Evolutionary conservation across 2,888 invertebrate species (phyloP).

Genomic region (Gandaritis pyraliata): DNA sequence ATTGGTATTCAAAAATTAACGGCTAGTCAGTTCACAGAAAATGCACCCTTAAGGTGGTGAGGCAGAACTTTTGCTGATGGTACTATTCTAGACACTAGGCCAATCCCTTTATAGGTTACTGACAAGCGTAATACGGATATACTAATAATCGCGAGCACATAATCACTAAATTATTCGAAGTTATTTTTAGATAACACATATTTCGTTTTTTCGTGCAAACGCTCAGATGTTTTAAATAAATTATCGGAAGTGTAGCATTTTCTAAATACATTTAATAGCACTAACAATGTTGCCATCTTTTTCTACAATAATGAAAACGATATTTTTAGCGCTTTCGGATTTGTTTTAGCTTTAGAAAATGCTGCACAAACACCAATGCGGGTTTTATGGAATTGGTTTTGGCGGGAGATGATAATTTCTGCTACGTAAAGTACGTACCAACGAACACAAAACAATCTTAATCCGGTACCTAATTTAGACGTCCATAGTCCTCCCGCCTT

Average conservation of each 20-base stretch:
- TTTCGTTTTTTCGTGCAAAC: conserved; percentile 18
- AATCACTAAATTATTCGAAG: conserved; percentile 6
- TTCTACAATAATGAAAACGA: neutral
- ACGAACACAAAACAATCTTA: neutral
- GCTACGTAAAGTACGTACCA: neutral
- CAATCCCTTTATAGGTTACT: conserved; percentile 7
- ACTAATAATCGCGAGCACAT: conserved; percentile 20
- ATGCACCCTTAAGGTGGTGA: too few species aligned
- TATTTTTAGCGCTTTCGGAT: conserved; percentile 4
- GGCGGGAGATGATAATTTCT: conserved; percentile 30
- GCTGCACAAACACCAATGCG: neutral
- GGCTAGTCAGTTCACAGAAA: too few species aligned
- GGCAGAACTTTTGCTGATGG: too few species aligned
- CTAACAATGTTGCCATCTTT: conserved; percentile 6
- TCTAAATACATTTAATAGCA: conserved; percentile 4
- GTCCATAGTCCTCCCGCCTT: conserved; percentile 25
- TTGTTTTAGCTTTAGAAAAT: neutral
- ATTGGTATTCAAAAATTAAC: too few species aligned
- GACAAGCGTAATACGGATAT: conserved; percentile 10
- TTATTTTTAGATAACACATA: conserved; percentile 17
- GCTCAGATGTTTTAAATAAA: conserved; percentile 17
- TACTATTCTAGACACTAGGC: conserved; percentile 5
- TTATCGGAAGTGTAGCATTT: conserved; percentile 7
- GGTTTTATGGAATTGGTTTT: conserved; percentile 21
- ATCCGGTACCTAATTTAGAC: too few species aligned